These are phyloP conservation scores for Nemotelus pantherinus DNA, from an alignment of 2,888 invertebrate genomes.

Conservation along the genomic window DNA sequence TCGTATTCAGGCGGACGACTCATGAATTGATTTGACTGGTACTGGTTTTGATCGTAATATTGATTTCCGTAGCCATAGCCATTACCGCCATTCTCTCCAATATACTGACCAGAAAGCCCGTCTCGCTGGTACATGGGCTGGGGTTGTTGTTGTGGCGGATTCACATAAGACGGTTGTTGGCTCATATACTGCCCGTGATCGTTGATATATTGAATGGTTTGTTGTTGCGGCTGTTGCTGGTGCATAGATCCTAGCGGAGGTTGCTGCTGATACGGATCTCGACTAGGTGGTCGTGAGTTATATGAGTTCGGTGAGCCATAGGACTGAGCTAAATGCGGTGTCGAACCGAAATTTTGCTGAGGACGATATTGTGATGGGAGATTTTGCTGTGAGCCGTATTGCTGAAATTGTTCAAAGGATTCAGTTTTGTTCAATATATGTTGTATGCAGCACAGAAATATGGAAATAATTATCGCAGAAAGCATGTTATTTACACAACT, in stretches of 20 bases:
- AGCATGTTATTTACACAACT: not conserved
- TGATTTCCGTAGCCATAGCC: conserved; percentile 49
- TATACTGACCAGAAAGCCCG: conserved; percentile 65
- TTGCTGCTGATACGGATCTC: conserved; percentile 60
- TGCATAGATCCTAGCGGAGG: conserved; percentile 55
- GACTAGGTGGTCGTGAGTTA: conserved; percentile 63
- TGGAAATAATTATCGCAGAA: conserved; percentile 7
- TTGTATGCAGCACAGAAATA: not conserved
- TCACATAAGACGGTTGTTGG: conserved; percentile 62
- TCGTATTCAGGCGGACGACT: conserved; percentile 66
- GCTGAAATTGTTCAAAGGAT: conserved; percentile 60
- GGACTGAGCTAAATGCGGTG: conserved; percentile 63
- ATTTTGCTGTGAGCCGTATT: conserved; percentile 68
- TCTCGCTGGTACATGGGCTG: conserved; percentile 65
- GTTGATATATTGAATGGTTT: conserved; percentile 65
- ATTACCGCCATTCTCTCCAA: conserved; percentile 64
- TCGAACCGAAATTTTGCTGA: conserved; percentile 63
- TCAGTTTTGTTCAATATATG: not conserved
- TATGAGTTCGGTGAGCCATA: conserved; percentile 60
- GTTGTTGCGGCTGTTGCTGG: conserved; percentile 49
- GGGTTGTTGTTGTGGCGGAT: conserved; percentile 68
- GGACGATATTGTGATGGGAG: conserved; percentile 64
- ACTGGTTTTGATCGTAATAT: conserved; percentile 51
- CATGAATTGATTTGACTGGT: conserved; percentile 55
- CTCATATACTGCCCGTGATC: conserved; percentile 64